Percentiles rank a stretch among this genome's conserved stretches.
phyloP scores from a whole-genome alignment of 2,888 invertebrate species.

The Ashinkailepas kermadecensis region DNA sequence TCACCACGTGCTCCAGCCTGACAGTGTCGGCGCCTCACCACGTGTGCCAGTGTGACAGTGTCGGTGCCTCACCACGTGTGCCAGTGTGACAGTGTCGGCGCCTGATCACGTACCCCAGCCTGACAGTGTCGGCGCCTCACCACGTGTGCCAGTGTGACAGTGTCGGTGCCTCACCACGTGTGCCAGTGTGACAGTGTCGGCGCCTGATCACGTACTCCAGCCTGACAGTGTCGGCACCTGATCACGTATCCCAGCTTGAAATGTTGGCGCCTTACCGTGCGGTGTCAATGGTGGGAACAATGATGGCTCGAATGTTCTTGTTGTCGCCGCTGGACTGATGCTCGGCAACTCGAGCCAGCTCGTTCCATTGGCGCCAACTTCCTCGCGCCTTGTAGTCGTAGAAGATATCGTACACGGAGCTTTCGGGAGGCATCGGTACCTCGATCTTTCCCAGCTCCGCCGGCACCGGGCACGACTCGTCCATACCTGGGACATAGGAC shows the following conservation, averaged over 20 bases:
- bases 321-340: constrained; percentile 41
- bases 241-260: no score
- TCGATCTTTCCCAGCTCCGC: constrained; percentile 53
- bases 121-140: constrained; percentile 21
- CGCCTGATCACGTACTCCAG: no score
- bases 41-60: no score
- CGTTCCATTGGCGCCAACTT: constrained; percentile 35
- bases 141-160: constrained; percentile 30
- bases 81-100: no score
- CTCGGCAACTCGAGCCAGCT: constrained; percentile 48
- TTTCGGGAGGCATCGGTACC: constrained; percentile 56
- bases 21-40: no score
- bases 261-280: constrained; percentile 37
- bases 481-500: not conserved
- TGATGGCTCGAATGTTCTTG: constrained; percentile 42
- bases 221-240: no score
- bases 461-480: constrained; percentile 43
- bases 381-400: constrained; percentile 58
- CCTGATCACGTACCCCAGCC: no score
- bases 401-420: constrained; percentile 68
- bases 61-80: no score
- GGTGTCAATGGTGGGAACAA: constrained; percentile 48
- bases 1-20: no score
- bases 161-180: no score
- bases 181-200: no score